Percentiles rank a stretch among this genome's conserved stretches.
Evolutionary conservation across 2,888 invertebrate species (phyloP).

Genomic region (Tiphia femorata): DNA sequence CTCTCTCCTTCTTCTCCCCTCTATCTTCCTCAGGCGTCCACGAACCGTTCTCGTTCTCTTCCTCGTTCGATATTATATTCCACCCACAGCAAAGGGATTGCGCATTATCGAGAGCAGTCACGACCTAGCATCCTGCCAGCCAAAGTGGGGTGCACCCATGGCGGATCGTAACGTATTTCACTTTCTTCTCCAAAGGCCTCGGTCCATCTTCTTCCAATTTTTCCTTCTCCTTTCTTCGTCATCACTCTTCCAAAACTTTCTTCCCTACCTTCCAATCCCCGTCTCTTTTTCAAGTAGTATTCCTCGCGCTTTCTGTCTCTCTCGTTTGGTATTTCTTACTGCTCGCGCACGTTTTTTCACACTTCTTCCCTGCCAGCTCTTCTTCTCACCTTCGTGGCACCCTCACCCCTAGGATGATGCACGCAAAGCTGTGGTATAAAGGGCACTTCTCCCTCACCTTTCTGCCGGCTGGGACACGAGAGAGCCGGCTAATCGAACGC

Average conservation of each 20-base stretch:
- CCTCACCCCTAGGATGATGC: constrained; percentile 49
- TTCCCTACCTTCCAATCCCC: constrained; percentile 9
- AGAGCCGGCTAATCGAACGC: constrained; percentile 55
- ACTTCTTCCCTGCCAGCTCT: too few species aligned
- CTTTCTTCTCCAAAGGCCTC: constrained; percentile 57
- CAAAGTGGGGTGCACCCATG: constrained; percentile 46
- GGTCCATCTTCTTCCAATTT: constrained; percentile 11
- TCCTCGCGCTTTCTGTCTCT: too few species aligned
- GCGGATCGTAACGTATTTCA: constrained; percentile 60
- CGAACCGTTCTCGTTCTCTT: neutral
- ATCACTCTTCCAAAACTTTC: neutral
- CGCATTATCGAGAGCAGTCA: constrained; percentile 60
- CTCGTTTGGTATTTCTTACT: too few species aligned
- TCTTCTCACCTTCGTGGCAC: too few species aligned
- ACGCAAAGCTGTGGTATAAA: constrained; percentile 36
- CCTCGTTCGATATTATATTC: constrained; percentile 49
- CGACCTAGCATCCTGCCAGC: constrained; percentile 59
- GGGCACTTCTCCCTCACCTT: constrained; percentile 15
- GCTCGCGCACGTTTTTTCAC: too few species aligned
- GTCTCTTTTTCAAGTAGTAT: too few species aligned
- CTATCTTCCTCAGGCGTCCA: constrained; percentile 18
- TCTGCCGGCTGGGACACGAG: constrained; percentile 18
- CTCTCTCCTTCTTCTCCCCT: constrained; percentile 15
- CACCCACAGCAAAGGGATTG: constrained; percentile 55
- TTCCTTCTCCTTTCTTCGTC: constrained; percentile 2